phyloP scores from a whole-genome alignment of 2,113 vertebrate genomes.

The Semicossyphus pulcher region DNA sequence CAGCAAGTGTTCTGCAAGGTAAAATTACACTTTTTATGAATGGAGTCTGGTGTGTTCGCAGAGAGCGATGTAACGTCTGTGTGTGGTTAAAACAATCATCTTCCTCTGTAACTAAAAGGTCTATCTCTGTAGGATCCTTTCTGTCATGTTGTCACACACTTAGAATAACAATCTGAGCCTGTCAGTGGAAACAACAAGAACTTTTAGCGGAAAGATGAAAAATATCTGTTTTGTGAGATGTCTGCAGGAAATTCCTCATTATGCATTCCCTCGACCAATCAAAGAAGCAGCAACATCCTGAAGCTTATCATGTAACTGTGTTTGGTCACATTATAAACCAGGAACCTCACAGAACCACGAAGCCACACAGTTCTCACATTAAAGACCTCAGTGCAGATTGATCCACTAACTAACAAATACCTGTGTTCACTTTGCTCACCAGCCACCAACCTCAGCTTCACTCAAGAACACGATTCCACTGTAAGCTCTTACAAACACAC shows the following conservation, averaged over 20 bases:
- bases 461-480: not conserved
- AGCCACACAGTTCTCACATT: not conserved
- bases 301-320: not conserved
- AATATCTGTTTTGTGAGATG: not conserved
- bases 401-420: not conserved
- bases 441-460: not conserved
- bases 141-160: too few species aligned
- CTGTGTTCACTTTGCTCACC: too few species aligned
- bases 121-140: too few species aligned
- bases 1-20: too few species aligned
- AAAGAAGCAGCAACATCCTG: not conserved
- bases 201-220: not conserved
- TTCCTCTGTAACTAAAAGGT: too few species aligned
- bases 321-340: not conserved
- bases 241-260: conserved; percentile 40
- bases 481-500: not conserved
- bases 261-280: not conserved
- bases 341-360: not conserved
- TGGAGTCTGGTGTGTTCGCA: too few species aligned
- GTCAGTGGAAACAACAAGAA: not conserved
- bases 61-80: too few species aligned
- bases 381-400: not conserved
- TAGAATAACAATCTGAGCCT: not conserved
- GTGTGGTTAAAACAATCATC: too few species aligned
- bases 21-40: too few species aligned